These are phyloP conservation scores for Pituophis catenifer DNA, from an alignment of 2,113 vertebrate species.

Conservation along the genomic window DNA sequence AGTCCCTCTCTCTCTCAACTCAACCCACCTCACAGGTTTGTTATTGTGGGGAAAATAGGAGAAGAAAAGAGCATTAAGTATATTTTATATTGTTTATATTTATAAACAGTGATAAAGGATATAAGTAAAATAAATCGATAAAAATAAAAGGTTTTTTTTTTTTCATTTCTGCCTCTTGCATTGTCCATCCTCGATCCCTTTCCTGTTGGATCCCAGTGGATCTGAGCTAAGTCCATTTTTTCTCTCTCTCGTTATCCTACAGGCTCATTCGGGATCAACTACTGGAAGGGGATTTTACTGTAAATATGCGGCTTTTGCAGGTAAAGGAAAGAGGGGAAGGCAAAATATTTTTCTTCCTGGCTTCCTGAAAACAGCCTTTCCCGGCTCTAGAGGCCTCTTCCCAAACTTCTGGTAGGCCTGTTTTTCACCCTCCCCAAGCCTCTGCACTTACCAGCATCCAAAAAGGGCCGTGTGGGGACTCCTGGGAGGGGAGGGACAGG, in stretches of 20 bases:
- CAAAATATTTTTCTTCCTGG: not conserved
- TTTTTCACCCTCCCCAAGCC: no score
- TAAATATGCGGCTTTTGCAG: slow-evolving; percentile 96
- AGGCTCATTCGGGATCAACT: slow-evolving; percentile 91
- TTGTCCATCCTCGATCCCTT: not conserved
- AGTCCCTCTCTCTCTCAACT: not conserved
- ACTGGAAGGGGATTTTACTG: slow-evolving; percentile 91
- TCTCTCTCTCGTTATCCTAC: not conserved
- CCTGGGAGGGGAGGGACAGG: no score
- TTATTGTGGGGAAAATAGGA: not conserved
- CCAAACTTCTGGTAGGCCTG: no score
- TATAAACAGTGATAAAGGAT: not conserved
- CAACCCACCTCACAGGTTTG: not conserved
- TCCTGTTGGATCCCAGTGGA: not conserved
- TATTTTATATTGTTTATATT: no score
- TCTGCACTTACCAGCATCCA: no score
- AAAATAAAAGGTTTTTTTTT: not conserved
- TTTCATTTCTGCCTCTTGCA: not conserved
- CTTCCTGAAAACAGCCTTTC: not conserved
- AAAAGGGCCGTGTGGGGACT: no score
- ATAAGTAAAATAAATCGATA: not conserved
- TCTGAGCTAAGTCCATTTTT: not conserved
- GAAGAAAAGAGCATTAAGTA: not conserved
- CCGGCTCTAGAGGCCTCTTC: no score
- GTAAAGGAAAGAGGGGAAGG: slow-evolving; percentile 55